Evolutionary conservation across 2,888 invertebrate genomes (phyloP).

Genomic region (Tholera decimalis): DNA sequence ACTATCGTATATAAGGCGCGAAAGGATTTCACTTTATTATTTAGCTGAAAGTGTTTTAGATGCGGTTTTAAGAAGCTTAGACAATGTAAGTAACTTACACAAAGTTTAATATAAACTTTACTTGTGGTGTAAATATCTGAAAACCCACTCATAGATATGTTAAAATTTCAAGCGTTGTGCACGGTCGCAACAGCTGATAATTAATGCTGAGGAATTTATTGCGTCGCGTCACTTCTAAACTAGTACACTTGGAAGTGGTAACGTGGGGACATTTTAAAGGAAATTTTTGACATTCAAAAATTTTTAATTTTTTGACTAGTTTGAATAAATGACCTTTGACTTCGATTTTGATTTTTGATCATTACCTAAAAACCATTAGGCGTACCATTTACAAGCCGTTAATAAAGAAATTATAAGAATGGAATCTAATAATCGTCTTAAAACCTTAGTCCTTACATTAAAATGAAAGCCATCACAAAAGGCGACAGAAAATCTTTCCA

Average conservation of each 20-base stretch:
- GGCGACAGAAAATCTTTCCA: conserved; percentile 57
- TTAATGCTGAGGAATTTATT: too few species aligned
- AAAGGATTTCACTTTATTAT: conserved; percentile 41
- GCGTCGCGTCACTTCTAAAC: too few species aligned
- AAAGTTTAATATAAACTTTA: neutral
- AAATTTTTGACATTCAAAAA: too few species aligned
- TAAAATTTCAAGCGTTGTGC: too few species aligned
- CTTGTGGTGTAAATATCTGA: neutral
- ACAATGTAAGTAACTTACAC: neutral
- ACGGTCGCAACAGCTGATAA: too few species aligned
- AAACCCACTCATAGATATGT: neutral
- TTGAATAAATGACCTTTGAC: too few species aligned
- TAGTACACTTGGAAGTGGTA: too few species aligned
- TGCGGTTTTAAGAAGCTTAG: neutral
- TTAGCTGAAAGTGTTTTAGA: conserved; percentile 29
- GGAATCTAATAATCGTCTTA: conserved; percentile 15
- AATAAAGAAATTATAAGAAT: conserved; percentile 3
- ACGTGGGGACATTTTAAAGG: too few species aligned
- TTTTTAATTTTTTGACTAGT: too few species aligned
- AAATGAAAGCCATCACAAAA: conserved; percentile 40
- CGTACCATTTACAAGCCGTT: conserved; percentile 6
- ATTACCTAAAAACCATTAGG: neutral
- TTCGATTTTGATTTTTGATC: too few species aligned
- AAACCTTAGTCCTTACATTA: conserved; percentile 29
- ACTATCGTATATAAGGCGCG: conserved; percentile 48